Evolutionary conservation across 92 coral and sea anemone species (phyloP).

Genomic region (Parazoanthus atlanticus): DNA sequence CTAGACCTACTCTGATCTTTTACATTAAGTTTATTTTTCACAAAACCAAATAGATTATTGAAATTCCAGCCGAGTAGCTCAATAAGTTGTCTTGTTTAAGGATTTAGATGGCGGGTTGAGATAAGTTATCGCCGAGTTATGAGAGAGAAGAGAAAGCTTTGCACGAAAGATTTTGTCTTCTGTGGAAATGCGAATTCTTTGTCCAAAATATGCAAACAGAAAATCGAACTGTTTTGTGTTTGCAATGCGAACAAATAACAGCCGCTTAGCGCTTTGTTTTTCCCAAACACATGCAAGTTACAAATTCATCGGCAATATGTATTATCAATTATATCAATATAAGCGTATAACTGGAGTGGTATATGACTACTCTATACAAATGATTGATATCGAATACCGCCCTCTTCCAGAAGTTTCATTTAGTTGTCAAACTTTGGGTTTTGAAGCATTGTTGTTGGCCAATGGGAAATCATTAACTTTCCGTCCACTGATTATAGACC

Average conservation of each 20-base stretch:
- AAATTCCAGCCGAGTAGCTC: conserved; percentile 24
- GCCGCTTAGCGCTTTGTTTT: background rate
- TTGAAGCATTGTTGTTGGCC: no score
- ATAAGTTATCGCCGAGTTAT: conserved; percentile 19
- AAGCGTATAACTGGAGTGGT: background rate
- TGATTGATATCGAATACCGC: background rate
- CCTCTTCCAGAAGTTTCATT: background rate
- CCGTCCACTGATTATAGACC: no score
- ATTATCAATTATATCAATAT: background rate
- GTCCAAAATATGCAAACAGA: background rate
- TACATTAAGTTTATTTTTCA: conserved; percentile 13
- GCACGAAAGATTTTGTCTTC: background rate
- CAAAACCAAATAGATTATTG: conserved; percentile 18
- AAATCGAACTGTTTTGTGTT: background rate
- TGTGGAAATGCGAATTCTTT: background rate
- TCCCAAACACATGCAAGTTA: background rate
- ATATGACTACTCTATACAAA: background rate
- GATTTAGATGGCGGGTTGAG: conserved; percentile 41
- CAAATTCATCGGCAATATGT: background rate
- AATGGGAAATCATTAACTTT: no score
- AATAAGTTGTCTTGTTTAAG: conserved; percentile 36
- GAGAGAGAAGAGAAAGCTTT: conserved; percentile 6
- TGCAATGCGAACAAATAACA: background rate
- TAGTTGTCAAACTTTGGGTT: no score
- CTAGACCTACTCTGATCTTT: background rate